Evolutionary conservation across 2,888 invertebrate genomes (phyloP).

Genomic region (Meiosimyza platycephala): DNA sequence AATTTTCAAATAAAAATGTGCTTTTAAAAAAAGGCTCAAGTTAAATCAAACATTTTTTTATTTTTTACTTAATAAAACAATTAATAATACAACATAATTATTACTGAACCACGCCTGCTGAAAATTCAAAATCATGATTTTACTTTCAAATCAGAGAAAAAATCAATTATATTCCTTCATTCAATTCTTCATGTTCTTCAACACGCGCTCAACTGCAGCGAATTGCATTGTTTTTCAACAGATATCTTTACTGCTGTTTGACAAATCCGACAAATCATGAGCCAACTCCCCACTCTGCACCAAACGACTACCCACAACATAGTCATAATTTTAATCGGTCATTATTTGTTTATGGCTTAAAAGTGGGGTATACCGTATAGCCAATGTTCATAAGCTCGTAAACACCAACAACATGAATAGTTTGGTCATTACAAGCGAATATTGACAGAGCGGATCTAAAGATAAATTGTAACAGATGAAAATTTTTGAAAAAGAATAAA

Average conservation of each 20-base stretch:
- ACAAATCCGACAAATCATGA: slow-evolving; percentile 23
- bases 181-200: neutral
- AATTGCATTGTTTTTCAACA: slow-evolving; percentile 15
- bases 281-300: neutral
- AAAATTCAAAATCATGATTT: too few relatives aligned
- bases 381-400: neutral
- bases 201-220: slow-evolving; percentile 20
- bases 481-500: neutral
- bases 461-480: slow-evolving; percentile 2
- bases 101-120: too few relatives aligned
- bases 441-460: slow-evolving; percentile 25
- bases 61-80: too few relatives aligned
- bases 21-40: too few relatives aligned
- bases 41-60: too few relatives aligned
- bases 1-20: too few relatives aligned
- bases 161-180: too few relatives aligned
- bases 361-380: neutral
- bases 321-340: neutral
- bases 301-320: neutral
- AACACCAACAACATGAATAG: neutral
- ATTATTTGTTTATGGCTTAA: neutral
- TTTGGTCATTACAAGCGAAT: neutral
- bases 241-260: neutral
- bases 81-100: too few relatives aligned
- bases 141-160: too few relatives aligned